phyloP scores from a whole-genome alignment of 1,140 invertebrate genomes.

The Drosophila lowei region DNA sequence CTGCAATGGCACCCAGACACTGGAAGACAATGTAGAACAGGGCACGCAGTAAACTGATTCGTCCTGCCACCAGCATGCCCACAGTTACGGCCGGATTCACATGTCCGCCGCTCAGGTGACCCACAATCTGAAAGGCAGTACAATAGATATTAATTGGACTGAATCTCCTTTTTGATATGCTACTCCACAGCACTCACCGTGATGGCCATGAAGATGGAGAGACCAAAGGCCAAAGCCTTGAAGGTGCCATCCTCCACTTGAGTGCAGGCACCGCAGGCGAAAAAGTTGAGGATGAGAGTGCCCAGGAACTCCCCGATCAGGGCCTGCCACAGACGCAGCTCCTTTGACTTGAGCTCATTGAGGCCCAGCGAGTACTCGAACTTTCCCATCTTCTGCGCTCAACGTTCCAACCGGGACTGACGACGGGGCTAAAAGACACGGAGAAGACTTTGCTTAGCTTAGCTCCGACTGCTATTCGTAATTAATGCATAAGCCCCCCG shows the following conservation, averaged over 20 bases:
- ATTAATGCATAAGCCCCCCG: slow-evolving; percentile 12
- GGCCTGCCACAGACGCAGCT: slow-evolving; percentile 86
- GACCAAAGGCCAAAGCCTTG: slow-evolving; percentile 93
- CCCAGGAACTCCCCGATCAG: slow-evolving; percentile 92
- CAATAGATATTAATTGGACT: not conserved
- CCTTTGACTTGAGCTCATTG: slow-evolving; percentile 87
- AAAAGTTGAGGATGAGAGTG: slow-evolving; percentile 91
- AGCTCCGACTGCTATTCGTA: not conserved
- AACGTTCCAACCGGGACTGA: slow-evolving; percentile 31
- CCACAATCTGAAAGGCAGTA: slow-evolving; percentile 86
- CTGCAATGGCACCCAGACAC: slow-evolving; percentile 92
- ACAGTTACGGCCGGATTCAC: slow-evolving; percentile 95
- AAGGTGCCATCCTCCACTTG: slow-evolving; percentile 87
- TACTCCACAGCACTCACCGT: slow-evolving; percentile 86
- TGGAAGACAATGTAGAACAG: slow-evolving; percentile 93
- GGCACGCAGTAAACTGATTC: slow-evolving; percentile 89
- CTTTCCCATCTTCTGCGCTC: slow-evolving; percentile 82
- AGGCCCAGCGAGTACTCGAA: slow-evolving; percentile 86
- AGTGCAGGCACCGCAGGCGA: slow-evolving; percentile 90
- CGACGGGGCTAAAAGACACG: slow-evolving; percentile 27
- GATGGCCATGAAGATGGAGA: slow-evolving; percentile 91
- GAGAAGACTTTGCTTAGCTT: slow-evolving; percentile 13
- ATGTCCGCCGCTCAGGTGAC: slow-evolving; percentile 95
- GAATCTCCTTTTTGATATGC: no score
- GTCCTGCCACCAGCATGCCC: slow-evolving; percentile 90